These are phyloP conservation scores for Podabrus alpinus DNA, from an alignment of 2,888 invertebrate species.

Conservation along the genomic window DNA sequence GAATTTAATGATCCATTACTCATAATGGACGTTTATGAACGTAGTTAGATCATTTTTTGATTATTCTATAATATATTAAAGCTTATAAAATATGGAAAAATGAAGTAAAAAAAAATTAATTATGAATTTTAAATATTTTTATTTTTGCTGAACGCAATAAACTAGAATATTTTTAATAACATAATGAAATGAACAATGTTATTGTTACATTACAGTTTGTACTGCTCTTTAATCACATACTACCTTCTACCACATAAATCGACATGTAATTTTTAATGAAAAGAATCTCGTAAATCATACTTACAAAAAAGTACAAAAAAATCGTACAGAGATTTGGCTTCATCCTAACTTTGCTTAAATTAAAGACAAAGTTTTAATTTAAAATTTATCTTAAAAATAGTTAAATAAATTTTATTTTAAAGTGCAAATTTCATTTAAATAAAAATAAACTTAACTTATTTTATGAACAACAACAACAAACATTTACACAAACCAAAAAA, in stretches of 20 bases:
- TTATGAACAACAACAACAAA: background rate
- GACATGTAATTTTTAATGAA: conserved; percentile 5
- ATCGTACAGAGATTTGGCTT: background rate
- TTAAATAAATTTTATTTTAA: conserved; percentile 1
- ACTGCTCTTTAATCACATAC: conserved; percentile 29
- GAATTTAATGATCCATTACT: no score
- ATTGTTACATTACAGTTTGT: conserved; percentile 30
- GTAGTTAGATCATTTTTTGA: no score
- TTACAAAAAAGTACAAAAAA: background rate
- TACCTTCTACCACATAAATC: conserved; percentile 26
- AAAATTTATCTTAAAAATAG: conserved; percentile 1
- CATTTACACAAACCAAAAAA: background rate
- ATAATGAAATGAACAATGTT: conserved; percentile 24
- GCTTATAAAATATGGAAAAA: no score
- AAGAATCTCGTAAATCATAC: background rate
- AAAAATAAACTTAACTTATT: background rate
- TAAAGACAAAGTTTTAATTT: background rate
- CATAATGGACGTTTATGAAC: no score
- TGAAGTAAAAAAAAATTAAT: background rate
- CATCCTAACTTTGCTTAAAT: background rate
- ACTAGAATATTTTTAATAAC: conserved; percentile 15
- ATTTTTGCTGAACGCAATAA: conserved; percentile 18
- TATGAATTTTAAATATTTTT: conserved; percentile 1
- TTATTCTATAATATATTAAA: no score
- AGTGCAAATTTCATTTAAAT: background rate